These are phyloP conservation scores for Drosophila hamatofila DNA, from an alignment of 2,888 invertebrate genomes.

Conservation along the genomic window DNA sequence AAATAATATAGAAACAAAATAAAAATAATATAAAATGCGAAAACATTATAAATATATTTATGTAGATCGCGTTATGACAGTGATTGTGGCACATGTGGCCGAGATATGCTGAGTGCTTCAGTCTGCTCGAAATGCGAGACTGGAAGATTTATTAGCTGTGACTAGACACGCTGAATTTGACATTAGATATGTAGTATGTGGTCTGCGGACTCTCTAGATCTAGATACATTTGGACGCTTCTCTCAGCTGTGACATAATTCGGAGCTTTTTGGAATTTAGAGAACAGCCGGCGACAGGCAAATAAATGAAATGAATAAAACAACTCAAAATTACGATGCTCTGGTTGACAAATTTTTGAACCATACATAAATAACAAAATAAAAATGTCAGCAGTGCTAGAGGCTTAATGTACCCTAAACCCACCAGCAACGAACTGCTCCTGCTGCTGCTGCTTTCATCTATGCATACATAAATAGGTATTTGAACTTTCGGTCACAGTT, in stretches of 20 bases:
- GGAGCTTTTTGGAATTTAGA: slow-evolving; percentile 47
- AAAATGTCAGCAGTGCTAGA: slow-evolving; percentile 9
- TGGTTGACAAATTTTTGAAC: slow-evolving; percentile 56
- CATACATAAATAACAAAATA: slow-evolving; percentile 64
- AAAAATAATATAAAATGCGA: slow-evolving; percentile 34
- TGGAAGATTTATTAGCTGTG: slow-evolving; percentile 69
- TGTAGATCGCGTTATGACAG: slow-evolving; percentile 31
- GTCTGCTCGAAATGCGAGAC: slow-evolving; percentile 47
- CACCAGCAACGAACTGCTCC: neutral
- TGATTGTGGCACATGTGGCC: slow-evolving; percentile 62
- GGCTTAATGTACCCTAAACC: slow-evolving; percentile 1
- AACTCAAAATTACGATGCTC: slow-evolving; percentile 44
- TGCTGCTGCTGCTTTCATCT: neutral
- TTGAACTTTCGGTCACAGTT: neutral
- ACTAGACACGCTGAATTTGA: slow-evolving; percentile 65
- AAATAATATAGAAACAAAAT: slow-evolving; percentile 59
- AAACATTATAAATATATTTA: slow-evolving; percentile 26
- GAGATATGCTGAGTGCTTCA: slow-evolving; percentile 42
- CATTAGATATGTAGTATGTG: slow-evolving; percentile 39
- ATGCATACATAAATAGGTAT: slow-evolving; percentile 1
- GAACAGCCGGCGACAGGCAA: slow-evolving; percentile 39
- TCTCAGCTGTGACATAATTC: slow-evolving; percentile 62
- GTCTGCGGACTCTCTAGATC: slow-evolving; percentile 15
- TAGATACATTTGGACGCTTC: slow-evolving; percentile 28
- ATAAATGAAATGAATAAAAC: slow-evolving; percentile 41